phyloP scores from a whole-genome alignment of 1,140 invertebrate species.

The Calephelis nemesis region DNA sequence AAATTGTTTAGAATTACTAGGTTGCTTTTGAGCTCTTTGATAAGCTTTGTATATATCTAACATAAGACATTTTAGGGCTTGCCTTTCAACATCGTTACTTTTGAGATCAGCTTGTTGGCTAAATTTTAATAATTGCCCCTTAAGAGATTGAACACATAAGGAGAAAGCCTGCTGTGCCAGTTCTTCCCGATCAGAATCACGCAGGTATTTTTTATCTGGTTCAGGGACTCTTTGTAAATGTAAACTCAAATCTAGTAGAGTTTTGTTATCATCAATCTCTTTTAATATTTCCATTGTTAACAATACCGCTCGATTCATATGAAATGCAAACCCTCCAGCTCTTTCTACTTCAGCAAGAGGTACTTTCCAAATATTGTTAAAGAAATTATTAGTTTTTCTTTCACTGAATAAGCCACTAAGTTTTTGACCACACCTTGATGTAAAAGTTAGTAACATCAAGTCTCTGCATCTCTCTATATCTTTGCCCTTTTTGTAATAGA shows the following conservation, averaged over 20 bases:
- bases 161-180: conserved; percentile 87
- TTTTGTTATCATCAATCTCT: conserved; percentile 88
- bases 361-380: conserved; percentile 96
- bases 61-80: conserved; percentile 76
- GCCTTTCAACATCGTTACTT: conserved; percentile 63
- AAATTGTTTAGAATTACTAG: conserved; percentile 79
- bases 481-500: conserved; percentile 84
- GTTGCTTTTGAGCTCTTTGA: conserved; percentile 81
- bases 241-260: conserved; percentile 89
- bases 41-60: conserved; percentile 83
- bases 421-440: conserved; percentile 81
- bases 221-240: conserved; percentile 90
- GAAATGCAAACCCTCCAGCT: conserved; percentile 93
- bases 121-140: conserved; percentile 69
- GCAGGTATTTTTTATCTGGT: conserved; percentile 90
- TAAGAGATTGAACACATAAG: conserved; percentile 83
- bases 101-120: conserved; percentile 68
- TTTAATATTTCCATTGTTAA: conserved; percentile 90
- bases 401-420: conserved; percentile 92
- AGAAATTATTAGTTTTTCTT: conserved; percentile 92
- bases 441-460: conserved; percentile 85
- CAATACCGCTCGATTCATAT: conserved; percentile 91
- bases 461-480: conserved; percentile 85
- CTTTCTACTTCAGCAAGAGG: conserved; percentile 94
- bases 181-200: conserved; percentile 88